Conservation (phyloP, 2,797 vertebrate species). For the Acrocephalus scirpaceus region DNA sequence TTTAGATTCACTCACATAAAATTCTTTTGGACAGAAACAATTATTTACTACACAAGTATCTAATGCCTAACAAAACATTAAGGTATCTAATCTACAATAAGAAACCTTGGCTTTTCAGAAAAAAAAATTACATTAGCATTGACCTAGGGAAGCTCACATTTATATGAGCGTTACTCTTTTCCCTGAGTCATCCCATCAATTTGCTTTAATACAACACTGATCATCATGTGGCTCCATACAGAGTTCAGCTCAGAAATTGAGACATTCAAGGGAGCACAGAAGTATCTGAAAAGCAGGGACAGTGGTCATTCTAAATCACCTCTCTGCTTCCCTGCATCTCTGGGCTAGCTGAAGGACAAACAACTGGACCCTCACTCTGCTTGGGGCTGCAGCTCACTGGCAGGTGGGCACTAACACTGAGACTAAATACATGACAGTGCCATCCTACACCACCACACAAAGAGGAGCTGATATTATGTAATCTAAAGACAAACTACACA, state of each 20-base stretch:
- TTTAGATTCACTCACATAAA: background rate
- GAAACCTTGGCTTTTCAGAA: background rate
- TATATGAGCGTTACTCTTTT: background rate
- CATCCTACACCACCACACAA: background rate
- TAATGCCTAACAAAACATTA: background rate
- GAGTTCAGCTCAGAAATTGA: background rate
- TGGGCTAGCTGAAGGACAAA: background rate
- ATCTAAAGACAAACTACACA: background rate
- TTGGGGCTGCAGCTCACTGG: background rate
- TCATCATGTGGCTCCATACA: background rate
- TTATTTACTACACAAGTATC: background rate
- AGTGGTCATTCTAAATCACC: too few species aligned
- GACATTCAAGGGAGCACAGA: background rate
- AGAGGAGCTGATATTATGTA: background rate
- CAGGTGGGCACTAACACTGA: background rate
- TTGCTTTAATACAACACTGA: background rate
- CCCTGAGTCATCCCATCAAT: conserved; percentile 39
- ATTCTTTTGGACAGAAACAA: background rate
- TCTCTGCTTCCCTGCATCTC: background rate
- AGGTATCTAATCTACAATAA: background rate
- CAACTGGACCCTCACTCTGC: background rate
- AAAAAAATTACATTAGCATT: background rate
- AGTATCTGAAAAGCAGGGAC: background rate
- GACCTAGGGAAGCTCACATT: background rate
- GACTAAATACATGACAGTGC: background rate